Evolutionary conservation across 2,113 vertebrate species (phyloP), one percentile per base, ranked within the genome.

Genomic region (Empidonax alnorum): DNA sequence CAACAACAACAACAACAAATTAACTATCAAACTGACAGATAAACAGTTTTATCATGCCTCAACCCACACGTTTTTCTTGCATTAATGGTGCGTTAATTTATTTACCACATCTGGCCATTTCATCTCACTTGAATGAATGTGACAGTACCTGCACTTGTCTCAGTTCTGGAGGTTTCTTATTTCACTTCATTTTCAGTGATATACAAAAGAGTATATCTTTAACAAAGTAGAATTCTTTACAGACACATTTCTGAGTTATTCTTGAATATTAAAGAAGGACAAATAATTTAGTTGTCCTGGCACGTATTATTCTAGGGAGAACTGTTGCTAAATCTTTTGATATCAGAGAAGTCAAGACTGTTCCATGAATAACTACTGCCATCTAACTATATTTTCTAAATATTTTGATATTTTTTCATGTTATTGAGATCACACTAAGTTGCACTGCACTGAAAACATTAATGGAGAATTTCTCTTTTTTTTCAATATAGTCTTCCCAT

Each of bases 401-500:
- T 55, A 27, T 33, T 55, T 76, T 17, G 31, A 12, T 9, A 56
- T 15, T 47, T 71, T 47, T 47, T 63, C 42, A 13, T 49, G 31
- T 41, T 79, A 46, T 6, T 66, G 56, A 82, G 56, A 67, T 28
- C 18, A 41, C 33, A 52, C 8, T 74, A 67, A 86, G 39, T 42
- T 83, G 11, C 31, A 63, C 19, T 39, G 33, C 35, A 47, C 18
- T 63, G 12, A 75, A 82, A 19, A 85, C 1, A 44, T 42, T 93
- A 67, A 69, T 10, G 10, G 16, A 35, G 11, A 77, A 42, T 42
- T 80, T 46, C 21, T 1, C 50, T 46, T 44, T 49, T 44, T 69
- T 19, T 1, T 7, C 68, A 31, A 23, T 31, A 65, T 0, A 0
- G 9, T 19, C 52, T 59, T 72, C 16, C 12, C 28, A 85, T 41